Evolutionary conservation across 2,113 vertebrate genomes (phyloP).

Genomic region (human): DNA sequence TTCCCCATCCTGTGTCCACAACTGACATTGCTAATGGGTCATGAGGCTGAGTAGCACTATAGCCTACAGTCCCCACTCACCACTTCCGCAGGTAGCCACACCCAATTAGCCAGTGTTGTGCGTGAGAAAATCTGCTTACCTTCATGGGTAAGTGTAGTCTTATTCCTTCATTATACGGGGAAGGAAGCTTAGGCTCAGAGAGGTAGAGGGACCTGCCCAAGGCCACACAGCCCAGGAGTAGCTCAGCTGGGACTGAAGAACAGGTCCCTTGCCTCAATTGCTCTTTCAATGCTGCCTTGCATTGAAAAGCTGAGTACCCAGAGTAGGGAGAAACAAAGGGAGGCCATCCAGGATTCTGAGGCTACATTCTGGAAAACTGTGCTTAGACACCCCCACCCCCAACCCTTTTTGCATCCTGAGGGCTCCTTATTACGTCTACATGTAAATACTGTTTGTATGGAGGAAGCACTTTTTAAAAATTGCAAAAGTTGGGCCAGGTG

Average conservation of each 20-base stretch:
- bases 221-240: neutral
- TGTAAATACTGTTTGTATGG: neutral
- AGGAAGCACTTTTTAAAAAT: neutral
- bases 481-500: neutral
- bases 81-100: neutral
- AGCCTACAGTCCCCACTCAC: neutral
- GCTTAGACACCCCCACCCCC: neutral
- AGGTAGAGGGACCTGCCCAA: neutral
- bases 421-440: neutral
- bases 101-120: neutral
- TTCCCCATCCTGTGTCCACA: neutral
- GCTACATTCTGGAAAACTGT: neutral
- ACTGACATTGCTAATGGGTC: neutral
- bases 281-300: neutral
- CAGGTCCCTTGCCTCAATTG: neutral
- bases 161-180: neutral
- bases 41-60: neutral
- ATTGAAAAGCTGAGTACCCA: neutral
- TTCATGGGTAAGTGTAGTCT: neutral
- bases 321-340: neutral
- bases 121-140: neutral
- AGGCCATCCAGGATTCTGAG: neutral
- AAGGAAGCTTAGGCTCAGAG: neutral
- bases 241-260: neutral
- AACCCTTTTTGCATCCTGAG: neutral